Evolutionary conservation across 2,113 vertebrate genomes (phyloP), one percentile per base, ranked within the genome.

Genomic region (Atractosteus spatula): DNA sequence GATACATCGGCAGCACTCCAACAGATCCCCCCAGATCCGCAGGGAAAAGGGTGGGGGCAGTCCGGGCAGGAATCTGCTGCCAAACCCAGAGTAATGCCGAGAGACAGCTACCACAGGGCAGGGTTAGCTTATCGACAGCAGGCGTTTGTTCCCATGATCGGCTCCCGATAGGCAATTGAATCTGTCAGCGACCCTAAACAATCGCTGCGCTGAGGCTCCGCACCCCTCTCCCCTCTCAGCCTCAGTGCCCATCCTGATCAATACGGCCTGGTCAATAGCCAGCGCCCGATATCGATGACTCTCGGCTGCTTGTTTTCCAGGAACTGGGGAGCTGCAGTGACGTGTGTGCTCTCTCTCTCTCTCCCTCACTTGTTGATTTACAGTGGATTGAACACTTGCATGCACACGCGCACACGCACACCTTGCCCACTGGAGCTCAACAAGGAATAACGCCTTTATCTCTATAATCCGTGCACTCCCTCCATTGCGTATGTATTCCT

Each of bases 181-280:
- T 82, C 84, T 82, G 16, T 88, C 90, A 73, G 82, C 93, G 86
- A 86, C 74, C 16, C 54, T 82, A 83, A 88, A 85, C 79, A 83
- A 81, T 74, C 72, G 55, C 76, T 70, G 29, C 72, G 73, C 80
- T 76, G 77, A 70, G 79, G 75, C 76, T 78, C 76, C 80, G 71
- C 13, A 11, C 71, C 70, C 73, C 64, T 74, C 70, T 71, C 74
- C 75, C 66, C 79, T 80, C 63, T 73, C 3, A 16, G 86, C 87
- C 75, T 82, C 71, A 44, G 78, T 67, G 77, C 77, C 82, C 62
- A 82, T 76, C 78, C 81, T 64, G 43, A 89, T 93, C 88, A 85
- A 87, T 87, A 81, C 3, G 44, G 43, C 71, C n/a, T 29, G 29
- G 84, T 89, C 83, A 57, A 94, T 94, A 76, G 76, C 71, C 80